Base-by-base conservation (phyloP, 2,888 invertebrate genomes). In the Rhaphigaster nebulosa region DNA sequence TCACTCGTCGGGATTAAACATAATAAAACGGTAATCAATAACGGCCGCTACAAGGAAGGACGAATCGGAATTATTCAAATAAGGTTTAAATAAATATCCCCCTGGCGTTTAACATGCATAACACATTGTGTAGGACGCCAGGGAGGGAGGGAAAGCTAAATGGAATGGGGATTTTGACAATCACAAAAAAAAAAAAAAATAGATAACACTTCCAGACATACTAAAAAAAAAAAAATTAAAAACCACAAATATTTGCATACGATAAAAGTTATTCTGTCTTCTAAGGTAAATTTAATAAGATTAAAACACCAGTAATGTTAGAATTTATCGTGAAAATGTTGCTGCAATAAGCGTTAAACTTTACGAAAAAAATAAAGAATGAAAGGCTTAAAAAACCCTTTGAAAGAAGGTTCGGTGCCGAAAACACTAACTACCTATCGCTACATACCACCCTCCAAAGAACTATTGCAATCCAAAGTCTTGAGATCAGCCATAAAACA, bases 1-100 rank as follows among this genome's bases (percentile, higher is more conserved):
- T 84, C 84, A 45, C 45, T n/a, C 26, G 4, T 38, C 45, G 45
- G 84, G 84, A 76, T 76, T 84, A 84, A 84, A 84, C 84, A 45
- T 84, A 45, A 84, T 45, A 84, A 84, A 84, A 84, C 84, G 45
- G 84, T 50, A 84, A 84, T 41, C 45, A 45, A 84, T 84, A 84
- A 84, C 84, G 45, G 26, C 34, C 70, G 70, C 70, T 76, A 76
- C 70, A 76, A 76, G 70, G 70, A 76, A 76, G 70, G 70, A 76
- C 70, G 70, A 76, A 76, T 38, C 70, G 34, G 70, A 76, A 76
- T 76, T 76, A 76, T 76, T 76, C 70, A 76, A 76, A 76, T 76
- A 76, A 76, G 70, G 70, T 76, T 76, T 76, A 76, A 76, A 76
- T 76, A 76, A 76, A 76, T 76, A 76, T 76, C 70, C 70, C 23